Base-by-base conservation (phyloP, 2,797 vertebrate genomes). In the Delichon dasypus region DNA sequence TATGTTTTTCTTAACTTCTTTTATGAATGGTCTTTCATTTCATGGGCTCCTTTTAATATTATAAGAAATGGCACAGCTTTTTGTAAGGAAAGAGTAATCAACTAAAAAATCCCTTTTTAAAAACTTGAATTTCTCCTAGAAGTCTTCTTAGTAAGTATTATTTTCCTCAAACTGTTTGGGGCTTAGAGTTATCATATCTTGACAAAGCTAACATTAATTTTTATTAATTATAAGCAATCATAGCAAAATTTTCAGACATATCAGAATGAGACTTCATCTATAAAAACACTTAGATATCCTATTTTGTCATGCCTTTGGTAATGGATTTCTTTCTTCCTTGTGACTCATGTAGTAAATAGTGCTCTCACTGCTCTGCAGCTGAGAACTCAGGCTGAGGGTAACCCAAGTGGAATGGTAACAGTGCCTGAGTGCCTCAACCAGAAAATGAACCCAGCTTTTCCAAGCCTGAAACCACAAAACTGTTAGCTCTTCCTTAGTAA, bases 281-380 rank as follows among this genome's bases (percentile, higher is more conserved):
- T 44, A 38, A 57, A 58, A 36, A 4, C 7, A 22, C 6, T 74
- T 64, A 47, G 11, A 38, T 34, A 61, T 4, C 10, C 3, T 44
- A 7, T 58, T 78, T 65, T 19, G 1, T 47, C 19, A 50, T 1
- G 2, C 32, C 29, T 55, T 77, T 60, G 27, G 50, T 61, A 78
- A 58, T 3, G 47, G 25, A 55, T 67, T 74, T 76, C 22, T 89
- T 88, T 86, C 32, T 53, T 90, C 32, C 13, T 76, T n/a, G 34
- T 53, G 38, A 38, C 16, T 32, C 0, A 0, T n/a, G 11, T 34
- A 75, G 57, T 30, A 80, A 83, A 54, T 3, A 29, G 6, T 34
- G 32, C 19, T 88, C 18, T 75, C 32, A 20, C 16, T 90, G 23
- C 71, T 65, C 36, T 50, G 2, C 25, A 75, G 27, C 44, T 58